Conservation (phyloP, 1,140 invertebrate genomes). For the Ruditapes philippinarum region DNA sequence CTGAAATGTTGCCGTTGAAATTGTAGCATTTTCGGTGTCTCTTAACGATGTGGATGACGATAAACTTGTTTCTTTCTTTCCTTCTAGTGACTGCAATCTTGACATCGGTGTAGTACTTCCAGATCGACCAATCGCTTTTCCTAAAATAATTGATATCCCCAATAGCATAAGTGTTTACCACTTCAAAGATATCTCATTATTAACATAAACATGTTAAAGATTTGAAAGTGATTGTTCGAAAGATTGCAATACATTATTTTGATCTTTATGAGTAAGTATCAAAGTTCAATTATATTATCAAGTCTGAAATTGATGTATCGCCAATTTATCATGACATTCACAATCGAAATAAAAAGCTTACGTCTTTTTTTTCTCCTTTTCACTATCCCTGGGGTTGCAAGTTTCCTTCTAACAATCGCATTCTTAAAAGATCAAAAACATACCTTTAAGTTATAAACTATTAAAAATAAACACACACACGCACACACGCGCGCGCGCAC, state of each 20-base stretch:
- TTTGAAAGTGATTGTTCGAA: too few species aligned
- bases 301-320: background rate
- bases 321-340: background rate
- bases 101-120: background rate
- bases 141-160: too few species aligned
- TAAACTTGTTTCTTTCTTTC: background rate
- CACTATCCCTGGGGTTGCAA: background rate
- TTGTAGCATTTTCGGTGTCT: background rate
- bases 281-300: background rate
- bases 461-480: too few species aligned
- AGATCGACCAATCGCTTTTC: background rate
- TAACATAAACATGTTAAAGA: too few species aligned
- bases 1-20: background rate
- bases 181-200: background rate
- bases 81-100: background rate
- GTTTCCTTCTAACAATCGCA: background rate
- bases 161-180: too few species aligned
- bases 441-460: too few species aligned
- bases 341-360: background rate
- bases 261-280: background rate
- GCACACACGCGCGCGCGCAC: too few species aligned
- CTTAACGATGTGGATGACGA: background rate
- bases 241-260: too few species aligned
- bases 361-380: conserved; percentile 2
- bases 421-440: background rate